Conservation (phyloP, 2,113 vertebrate species). For the Oophaga pumilio region DNA sequence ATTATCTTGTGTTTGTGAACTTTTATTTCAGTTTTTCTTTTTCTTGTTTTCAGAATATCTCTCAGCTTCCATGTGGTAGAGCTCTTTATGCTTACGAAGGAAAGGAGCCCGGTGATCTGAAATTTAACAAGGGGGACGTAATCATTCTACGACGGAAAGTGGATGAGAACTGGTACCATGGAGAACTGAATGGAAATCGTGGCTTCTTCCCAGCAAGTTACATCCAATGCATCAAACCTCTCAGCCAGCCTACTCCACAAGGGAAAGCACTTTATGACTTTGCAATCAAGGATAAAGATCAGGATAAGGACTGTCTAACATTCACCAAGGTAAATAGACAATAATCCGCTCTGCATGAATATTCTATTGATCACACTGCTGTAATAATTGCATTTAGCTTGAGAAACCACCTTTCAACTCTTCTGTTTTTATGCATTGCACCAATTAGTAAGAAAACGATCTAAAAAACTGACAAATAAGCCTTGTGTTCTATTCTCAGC, state of each 20-base stretch:
- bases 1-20: no score
- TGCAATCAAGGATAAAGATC: constrained; percentile 96
- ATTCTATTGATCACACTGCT: not conserved
- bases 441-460: not conserved
- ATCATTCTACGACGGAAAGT: constrained; percentile 92
- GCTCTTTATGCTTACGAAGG: constrained; percentile 94
- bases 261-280: constrained; percentile 98
- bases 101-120: constrained; percentile 93
- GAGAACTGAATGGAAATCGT: constrained; percentile 89
- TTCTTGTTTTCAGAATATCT: constrained; percentile 77
- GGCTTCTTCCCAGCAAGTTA: constrained; percentile 96
- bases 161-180: constrained; percentile 96
- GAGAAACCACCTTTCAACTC: not conserved
- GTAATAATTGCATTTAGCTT: not conserved
- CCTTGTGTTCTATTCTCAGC: no score
- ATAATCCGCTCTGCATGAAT: not conserved
- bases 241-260: constrained; percentile 89
- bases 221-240: constrained; percentile 88
- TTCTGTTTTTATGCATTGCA: not conserved
- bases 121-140: constrained; percentile 93
- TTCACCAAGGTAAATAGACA: constrained; percentile 88
- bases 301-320: constrained; percentile 96
- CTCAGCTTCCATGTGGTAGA: constrained; percentile 90
- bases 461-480: no score
- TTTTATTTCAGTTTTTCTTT: constrained; percentile 38